A percentile compares a stretch with the other conserved stretches of the same genome.
These are phyloP conservation scores for Catharus minimus DNA, from an alignment of 2,113 vertebrate species.

Conservation along the genomic window DNA sequence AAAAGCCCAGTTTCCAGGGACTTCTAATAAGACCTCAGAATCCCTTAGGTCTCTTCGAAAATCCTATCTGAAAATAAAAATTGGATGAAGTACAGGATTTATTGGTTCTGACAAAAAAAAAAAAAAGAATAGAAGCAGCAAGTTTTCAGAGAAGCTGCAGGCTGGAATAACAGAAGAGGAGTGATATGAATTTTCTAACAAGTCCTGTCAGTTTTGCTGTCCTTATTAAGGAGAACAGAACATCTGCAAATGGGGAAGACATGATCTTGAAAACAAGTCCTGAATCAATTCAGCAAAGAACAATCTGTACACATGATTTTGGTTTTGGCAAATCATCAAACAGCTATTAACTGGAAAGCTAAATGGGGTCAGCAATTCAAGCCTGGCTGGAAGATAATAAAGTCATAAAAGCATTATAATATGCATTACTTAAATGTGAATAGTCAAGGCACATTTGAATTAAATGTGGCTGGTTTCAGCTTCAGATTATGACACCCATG, in stretches of 20 bases:
- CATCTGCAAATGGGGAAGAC: conserved; percentile 21
- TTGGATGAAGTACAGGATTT: conserved; percentile 32
- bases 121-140: not conserved
- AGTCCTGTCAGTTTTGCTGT: not conserved
- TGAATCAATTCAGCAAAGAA: not conserved
- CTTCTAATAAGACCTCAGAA: conserved; percentile 23
- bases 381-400: not conserved
- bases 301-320: not conserved
- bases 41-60: conserved; percentile 28
- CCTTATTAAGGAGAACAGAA: conserved; percentile 19
- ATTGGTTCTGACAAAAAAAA: not conserved
- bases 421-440: conserved; percentile 29
- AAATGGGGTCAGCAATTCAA: conserved; percentile 14
- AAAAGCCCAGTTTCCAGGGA: not conserved
- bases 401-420: conserved; percentile 22
- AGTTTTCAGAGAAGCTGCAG: conserved; percentile 19
- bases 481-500: not conserved
- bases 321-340: conserved; percentile 34
- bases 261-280: conserved; percentile 39
- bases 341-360: conserved; percentile 20
- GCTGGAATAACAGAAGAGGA: conserved; percentile 16
- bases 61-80: conserved; percentile 41
- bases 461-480: not conserved
- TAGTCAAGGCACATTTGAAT: conserved; percentile 8
- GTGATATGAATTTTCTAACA: conserved; percentile 5